These are phyloP conservation scores for Trachemys scripta DNA, from an alignment of 2,113 vertebrate genomes.

Conservation along the genomic window DNA sequence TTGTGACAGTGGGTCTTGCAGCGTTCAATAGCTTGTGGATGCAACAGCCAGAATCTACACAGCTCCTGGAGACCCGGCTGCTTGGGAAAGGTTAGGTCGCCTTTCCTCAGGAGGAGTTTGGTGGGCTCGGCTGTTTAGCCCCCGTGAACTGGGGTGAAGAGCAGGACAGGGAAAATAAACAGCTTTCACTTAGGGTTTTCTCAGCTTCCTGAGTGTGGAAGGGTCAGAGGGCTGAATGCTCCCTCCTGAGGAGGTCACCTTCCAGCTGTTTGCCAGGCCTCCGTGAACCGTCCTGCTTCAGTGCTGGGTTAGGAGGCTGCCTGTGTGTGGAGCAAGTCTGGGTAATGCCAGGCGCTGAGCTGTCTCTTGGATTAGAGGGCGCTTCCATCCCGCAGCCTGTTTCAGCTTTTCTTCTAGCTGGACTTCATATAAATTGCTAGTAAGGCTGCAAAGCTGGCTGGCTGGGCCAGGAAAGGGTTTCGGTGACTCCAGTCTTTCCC, in stretches of 20 bases:
- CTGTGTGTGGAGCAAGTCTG: not conserved
- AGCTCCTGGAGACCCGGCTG: not conserved
- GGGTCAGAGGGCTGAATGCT: not conserved
- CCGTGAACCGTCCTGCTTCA: not conserved
- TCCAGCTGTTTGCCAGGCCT: not conserved
- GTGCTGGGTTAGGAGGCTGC: not conserved
- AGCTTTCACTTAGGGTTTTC: not conserved
- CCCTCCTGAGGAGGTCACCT: not conserved
- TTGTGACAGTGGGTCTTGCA: not conserved
- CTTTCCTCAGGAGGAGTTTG: not conserved
- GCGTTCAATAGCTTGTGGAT: not conserved
- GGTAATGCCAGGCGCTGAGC: not conserved
- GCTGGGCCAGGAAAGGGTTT: not conserved
- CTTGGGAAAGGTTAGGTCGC: not conserved
- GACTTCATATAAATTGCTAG: not conserved
- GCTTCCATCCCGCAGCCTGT: not conserved
- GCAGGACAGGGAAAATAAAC: not conserved
- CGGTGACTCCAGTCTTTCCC: not conserved
- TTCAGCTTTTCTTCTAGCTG: not conserved
- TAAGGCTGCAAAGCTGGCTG: constrained; percentile 6
- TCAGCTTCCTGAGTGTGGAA: not conserved
- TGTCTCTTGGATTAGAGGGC: not conserved
- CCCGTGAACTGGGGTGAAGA: not conserved
- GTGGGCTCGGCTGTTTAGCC: not conserved
- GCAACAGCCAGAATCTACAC: not conserved